These are phyloP conservation scores for Protodeltote pygarga DNA, from an alignment of 2,888 invertebrate genomes.

Conservation along the genomic window DNA sequence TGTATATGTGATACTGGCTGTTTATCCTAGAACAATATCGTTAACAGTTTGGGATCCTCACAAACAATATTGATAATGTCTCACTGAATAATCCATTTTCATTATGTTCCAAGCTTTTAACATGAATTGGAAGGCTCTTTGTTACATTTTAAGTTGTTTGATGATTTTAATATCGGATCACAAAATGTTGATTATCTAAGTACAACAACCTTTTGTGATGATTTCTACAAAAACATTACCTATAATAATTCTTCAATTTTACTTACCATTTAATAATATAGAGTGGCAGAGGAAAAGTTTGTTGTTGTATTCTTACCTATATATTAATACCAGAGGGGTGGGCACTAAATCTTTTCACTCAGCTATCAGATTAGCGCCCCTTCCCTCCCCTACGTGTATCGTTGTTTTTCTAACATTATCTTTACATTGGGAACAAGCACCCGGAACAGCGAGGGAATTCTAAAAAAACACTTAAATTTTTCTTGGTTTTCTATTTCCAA, in stretches of 20 bases:
- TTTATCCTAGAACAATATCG: conserved; percentile 32
- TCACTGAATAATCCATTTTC: conserved; percentile 9
- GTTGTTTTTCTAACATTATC: conserved; percentile 80
- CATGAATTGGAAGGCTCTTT: conserved; percentile 12
- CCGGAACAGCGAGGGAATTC: conserved; percentile 50
- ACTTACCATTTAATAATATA: conserved; percentile 11
- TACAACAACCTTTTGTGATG: too few species aligned
- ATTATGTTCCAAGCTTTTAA: conserved; percentile 13
- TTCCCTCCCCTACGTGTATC: conserved; percentile 69
- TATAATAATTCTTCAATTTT: conserved; percentile 13
- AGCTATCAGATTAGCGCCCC: conserved; percentile 76
- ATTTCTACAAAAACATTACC: too few species aligned
- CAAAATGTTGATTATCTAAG: conserved; percentile 34
- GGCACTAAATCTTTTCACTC: conserved; percentile 80
- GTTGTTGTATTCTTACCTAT: conserved; percentile 45
- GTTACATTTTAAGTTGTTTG: conserved; percentile 26
- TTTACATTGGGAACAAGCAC: conserved; percentile 68
- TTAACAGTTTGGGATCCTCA: conserved; percentile 22
- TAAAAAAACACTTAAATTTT: conserved; percentile 65
- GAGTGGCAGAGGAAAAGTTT: conserved; percentile 9
- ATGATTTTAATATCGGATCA: conserved; percentile 23
- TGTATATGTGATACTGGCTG: conserved; percentile 44
- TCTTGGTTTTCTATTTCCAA: conserved; percentile 15
- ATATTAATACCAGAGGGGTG: conserved; percentile 72
- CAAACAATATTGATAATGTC: conserved; percentile 10